These are phyloP conservation scores for Cheilosia urbana DNA, from an alignment of 2,888 invertebrate species.

Conservation along the genomic window DNA sequence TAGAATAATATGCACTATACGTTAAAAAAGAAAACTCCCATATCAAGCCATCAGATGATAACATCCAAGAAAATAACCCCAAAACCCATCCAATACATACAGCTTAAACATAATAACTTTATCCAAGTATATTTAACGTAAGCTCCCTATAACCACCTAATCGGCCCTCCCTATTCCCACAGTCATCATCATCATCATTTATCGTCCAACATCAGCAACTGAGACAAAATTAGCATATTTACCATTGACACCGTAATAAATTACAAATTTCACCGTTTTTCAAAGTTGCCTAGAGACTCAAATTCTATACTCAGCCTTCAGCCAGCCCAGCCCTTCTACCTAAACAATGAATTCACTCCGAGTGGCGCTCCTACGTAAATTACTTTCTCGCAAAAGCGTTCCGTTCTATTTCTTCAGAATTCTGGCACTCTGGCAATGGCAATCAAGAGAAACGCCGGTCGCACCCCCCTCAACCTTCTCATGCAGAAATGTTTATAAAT, in stretches of 20 bases:
- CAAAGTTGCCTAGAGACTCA: not conserved
- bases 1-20: no score
- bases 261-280: slow-evolving; percentile 44
- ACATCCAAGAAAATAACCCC: no score
- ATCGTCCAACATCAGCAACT: slow-evolving; percentile 64
- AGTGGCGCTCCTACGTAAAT: slow-evolving; percentile 27
- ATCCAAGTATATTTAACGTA: slow-evolving; percentile 39
- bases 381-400: slow-evolving; percentile 27
- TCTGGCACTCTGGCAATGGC: slow-evolving; percentile 3
- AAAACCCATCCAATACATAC: not conserved
- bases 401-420: slow-evolving; percentile 25
- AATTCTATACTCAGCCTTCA: not conserved
- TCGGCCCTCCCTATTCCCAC: slow-evolving; percentile 31
- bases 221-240: slow-evolving; percentile 73
- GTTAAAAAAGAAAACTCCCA: no score
- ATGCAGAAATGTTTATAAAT: slow-evolving; percentile 64
- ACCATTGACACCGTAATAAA: slow-evolving; percentile 72
- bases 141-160: slow-evolving; percentile 55
- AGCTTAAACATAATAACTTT: slow-evolving; percentile 41
- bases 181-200: slow-evolving; percentile 56
- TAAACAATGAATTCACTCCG: slow-evolving; percentile 40
- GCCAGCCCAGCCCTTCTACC: not conserved
- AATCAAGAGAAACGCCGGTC: slow-evolving; percentile 61
- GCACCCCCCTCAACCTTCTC: slow-evolving; percentile 27
- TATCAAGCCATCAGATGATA: no score